Evolutionary conservation across 2,888 invertebrate species (phyloP), one percentile per base, ranked within the genome.

Genomic region (Dryomyza anilis): DNA sequence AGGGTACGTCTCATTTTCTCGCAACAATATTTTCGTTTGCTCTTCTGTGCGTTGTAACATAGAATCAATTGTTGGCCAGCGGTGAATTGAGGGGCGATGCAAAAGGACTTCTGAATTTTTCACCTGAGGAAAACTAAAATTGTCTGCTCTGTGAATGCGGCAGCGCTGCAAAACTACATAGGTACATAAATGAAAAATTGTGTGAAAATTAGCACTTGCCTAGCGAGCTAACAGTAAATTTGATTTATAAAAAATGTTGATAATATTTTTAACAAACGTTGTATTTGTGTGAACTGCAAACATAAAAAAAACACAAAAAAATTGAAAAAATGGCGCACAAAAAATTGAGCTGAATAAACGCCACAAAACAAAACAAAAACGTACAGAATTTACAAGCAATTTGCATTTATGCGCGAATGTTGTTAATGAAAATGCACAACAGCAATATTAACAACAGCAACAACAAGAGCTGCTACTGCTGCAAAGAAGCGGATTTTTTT

Each of bases 361-460:
- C 25, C 10, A 27, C n/a, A 53, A 43, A 63, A 39, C 65, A 64
- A 59, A 46, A 69, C 61, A 39, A 52, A 36, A 21, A 12, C 19
- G 25, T 67, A 73, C 62, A 71, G 68, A 63, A 58, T 71, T 67
- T 29, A 29, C 43, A 59, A 73, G 70, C 70, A 68, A 65, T 71
- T 60, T 64, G 65, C 60, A 52, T 50, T 60, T 50, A 68, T 70
- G 63, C 61, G 68, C 71, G 69, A 72, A 72, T 73, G 72, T 73
- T 75, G 75, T 76, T 76, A 77, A 77, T 76, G 75, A 76, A 76
- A 77, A 75, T 71, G 69, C 71, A 74, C 74, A 76, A 77, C 77
- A 76, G 74, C 53, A 53, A 16, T 19, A 25, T 29, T 1, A 30
- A 46, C 19, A 19, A 48, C 45, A 59, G 50, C 23, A 48, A 70